Percentiles rank a stretch among this genome's conserved stretches.
Conservation (phyloP, 2,113 vertebrate genomes). For the Semicossyphus pulcher region DNA sequence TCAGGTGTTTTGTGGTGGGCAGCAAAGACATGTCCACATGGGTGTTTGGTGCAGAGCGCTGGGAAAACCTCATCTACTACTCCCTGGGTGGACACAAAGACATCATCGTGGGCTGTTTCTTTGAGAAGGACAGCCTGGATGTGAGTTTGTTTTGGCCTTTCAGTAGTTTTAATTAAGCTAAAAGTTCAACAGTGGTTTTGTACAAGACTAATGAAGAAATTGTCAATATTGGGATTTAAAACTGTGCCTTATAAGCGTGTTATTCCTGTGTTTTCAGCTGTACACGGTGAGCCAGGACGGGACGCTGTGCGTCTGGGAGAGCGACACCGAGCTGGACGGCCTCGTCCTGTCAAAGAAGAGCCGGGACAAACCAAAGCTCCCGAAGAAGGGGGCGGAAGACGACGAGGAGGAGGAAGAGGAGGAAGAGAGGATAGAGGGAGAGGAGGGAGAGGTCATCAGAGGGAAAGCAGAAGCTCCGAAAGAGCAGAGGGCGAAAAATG, state of each 20-base stretch:
- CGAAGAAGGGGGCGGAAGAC: conserved; percentile 37
- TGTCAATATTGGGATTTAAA: too few relatives aligned
- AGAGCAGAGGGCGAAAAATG: conserved; percentile 80
- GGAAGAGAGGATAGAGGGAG: conserved; percentile 51
- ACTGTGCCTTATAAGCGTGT: too few relatives aligned
- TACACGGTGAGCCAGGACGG: conserved; percentile 95
- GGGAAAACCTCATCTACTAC: conserved; percentile 96
- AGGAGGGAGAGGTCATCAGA: conserved; percentile 82
- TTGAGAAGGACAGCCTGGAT: conserved; percentile 93
- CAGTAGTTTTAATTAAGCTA: too few relatives aligned
- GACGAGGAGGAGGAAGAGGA: conserved; percentile 67
- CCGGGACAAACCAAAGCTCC: conserved; percentile 60
- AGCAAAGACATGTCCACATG: conserved; percentile 97
- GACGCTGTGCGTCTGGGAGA: conserved; percentile 94
- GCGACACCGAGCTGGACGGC: conserved; percentile 88
- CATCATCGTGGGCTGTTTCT: conserved; percentile 92
- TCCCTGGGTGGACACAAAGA: conserved; percentile 95
- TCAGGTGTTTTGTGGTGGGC: conserved; percentile 94
- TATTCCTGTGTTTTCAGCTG: conserved; percentile 79
- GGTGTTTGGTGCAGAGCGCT: conserved; percentile 97
- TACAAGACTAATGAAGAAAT: too few relatives aligned
- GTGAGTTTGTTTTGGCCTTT: conserved; percentile 81
- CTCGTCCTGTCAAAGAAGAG: conserved; percentile 81
- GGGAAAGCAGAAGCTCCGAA: conserved; percentile 80
- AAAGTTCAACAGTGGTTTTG: too few relatives aligned